Evolutionary conservation across 2,113 vertebrate species (phyloP).

Genomic region (mouse (Mus musculus)): DNA sequence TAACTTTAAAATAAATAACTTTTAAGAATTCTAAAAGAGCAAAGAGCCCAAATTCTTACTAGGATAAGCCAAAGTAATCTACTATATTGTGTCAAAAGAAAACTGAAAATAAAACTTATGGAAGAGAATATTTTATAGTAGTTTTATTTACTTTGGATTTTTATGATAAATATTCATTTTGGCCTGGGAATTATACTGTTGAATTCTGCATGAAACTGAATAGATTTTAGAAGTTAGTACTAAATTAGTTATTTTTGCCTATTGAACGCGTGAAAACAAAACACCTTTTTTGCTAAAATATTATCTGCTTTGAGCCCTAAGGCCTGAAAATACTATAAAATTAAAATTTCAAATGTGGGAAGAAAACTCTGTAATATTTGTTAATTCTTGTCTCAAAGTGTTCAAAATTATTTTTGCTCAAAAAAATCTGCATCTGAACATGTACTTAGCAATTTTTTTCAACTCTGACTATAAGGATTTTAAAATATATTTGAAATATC

Average conservation of each 20-base stretch:
- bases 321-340: conserved; percentile 82
- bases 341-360: conserved; percentile 83
- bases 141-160: conserved; percentile 72
- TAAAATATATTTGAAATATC: conserved; percentile 53
- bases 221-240: conserved; percentile 78
- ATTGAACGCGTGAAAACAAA: conserved; percentile 82
- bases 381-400: conserved; percentile 83
- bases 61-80: conserved; percentile 64
- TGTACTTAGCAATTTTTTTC: conserved; percentile 78
- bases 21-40: conserved; percentile 45
- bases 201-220: conserved; percentile 77
- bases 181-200: conserved; percentile 74
- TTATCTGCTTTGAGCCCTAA: conserved; percentile 80
- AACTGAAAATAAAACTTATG: conserved; percentile 79
- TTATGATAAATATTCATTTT: conserved; percentile 81
- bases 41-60: conserved; percentile 32
- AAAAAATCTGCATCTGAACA: conserved; percentile 82
- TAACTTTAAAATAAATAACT: background rate
- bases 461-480: conserved; percentile 62
- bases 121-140: conserved; percentile 72
- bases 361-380: conserved; percentile 83
- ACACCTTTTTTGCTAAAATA: conserved; percentile 83
- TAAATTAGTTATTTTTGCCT: conserved; percentile 83
- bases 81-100: conserved; percentile 74
- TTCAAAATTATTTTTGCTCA: conserved; percentile 83